Evolutionary conservation across 2,797 vertebrate genomes (phyloP), one percentile per base, ranked within the genome.

Genomic region (Anableps anableps): DNA sequence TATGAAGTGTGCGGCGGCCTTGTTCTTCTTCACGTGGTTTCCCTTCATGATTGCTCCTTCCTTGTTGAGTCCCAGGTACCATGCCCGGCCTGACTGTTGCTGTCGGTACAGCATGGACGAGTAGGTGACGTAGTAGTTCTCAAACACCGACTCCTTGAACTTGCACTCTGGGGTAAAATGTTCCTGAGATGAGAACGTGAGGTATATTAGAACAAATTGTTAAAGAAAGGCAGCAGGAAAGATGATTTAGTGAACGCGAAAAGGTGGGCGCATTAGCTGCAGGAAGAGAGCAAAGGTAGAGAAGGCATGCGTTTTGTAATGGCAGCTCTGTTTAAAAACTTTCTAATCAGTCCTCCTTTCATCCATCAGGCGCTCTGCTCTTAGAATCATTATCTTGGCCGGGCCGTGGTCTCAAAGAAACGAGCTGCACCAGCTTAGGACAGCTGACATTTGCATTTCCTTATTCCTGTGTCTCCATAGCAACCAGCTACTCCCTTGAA

Each of bases 91-190:
- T 0, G 98, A 99, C 81, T 97, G 96, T 92, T 99, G 98, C 94
- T 99, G 98, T 91, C 98, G 97, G 96, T 99, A 99, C 92, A 98
- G 95, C 98, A 99, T 98, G 80, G 98, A 99, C 13, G 98, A 99
- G 93, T 99, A 99, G 0, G 98, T 99, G 93, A 99, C 98, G 0
- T 99, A 99, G 94, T 99, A 99, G 95, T 99, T 99, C 96, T 99
- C 98, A 95, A 99, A 99, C 89, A 99, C 98, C 0, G 98, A 99
- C 95, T 99, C 98, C 96, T 99, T 99, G 95, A 99, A 99, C 96
- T 99, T 99, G 94, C 98, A 99, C 95, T 99, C 98, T 0, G 98
- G 97, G 74, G 98, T 99, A 87, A 99, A 99, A 95, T 99, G 98
- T 93, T 99, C 98, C 98, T 99, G 79, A 84, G 83, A 81, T 78